These are phyloP conservation scores for Oreochromis tanganicae DNA, from an alignment of 2,113 vertebrate genomes.

Conservation along the genomic window DNA sequence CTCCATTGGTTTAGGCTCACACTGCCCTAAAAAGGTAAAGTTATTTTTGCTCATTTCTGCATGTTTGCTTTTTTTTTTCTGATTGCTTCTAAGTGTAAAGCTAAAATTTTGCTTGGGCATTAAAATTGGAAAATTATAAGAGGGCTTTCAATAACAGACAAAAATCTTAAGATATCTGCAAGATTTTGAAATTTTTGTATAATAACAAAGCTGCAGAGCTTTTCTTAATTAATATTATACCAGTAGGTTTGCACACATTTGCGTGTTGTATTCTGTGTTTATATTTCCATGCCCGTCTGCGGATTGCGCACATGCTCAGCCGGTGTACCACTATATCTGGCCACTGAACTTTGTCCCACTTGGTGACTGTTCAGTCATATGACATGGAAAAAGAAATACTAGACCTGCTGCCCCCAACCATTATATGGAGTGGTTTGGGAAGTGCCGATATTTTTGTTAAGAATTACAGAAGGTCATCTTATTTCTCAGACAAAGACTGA, in stretches of 20 bases:
- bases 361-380: conserved; percentile 62
- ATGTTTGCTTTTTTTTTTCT: neutral
- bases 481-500: neutral
- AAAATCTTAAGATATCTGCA: neutral
- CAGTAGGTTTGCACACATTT: neutral
- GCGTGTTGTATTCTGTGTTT: conserved; percentile 53
- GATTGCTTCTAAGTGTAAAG: neutral
- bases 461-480: neutral
- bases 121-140: neutral
- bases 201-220: neutral
- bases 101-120: neutral
- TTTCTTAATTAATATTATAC: neutral
- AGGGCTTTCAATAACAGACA: neutral
- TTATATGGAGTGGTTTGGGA: neutral
- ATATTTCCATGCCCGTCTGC: conserved; percentile 48
- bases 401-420: neutral
- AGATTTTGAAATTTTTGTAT: neutral
- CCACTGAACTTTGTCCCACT: conserved; percentile 76
- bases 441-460: conserved; percentile 12
- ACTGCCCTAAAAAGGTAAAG: conserved; percentile 40
- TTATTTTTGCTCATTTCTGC: neutral
- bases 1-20: neutral
- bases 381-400: conserved; percentile 75
- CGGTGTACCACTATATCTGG: conserved; percentile 66
- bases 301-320: conserved; percentile 44